Evolutionary conservation across 2,113 vertebrate species (phyloP), one percentile per base, ranked within the genome.

Genomic region (Hippocampus mohnikei): DNA sequence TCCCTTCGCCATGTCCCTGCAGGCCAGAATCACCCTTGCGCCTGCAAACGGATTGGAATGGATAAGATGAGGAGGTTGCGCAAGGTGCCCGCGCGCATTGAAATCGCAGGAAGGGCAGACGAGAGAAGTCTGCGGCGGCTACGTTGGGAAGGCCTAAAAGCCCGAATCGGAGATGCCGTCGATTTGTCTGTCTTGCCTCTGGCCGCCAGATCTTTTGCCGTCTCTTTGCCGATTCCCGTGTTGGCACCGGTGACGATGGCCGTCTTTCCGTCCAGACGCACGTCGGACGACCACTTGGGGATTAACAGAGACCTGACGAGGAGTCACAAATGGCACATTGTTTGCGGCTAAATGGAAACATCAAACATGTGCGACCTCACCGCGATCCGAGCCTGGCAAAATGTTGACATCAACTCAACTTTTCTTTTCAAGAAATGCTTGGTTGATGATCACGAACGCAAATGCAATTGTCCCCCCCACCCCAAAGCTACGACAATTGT

Each of bases 171-270:
- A 70, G 18, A 42, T 16, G 44, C 18, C 50, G 63, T 42, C 48
- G 20, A 63, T 59, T 2, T 60, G 21, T 52, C 5, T 48, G 60
- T 37, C 88, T 83, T 84, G 82, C 91, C 92, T 86, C 91, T 88
- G 52, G 60, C 69, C 1, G 91, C 91, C 52, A 93, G 79, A 67
- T 92, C 91, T 74, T 76, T 90, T 2, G 87, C 92, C 0, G 89
- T 92, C 78, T 92, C 91, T 77, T 93, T 93, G 72, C 92, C 92
- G 70, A 93, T 91, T 66, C 92, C 92, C 5, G 68, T 63, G 72
- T 92, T 93, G 50, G 82, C 89, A 5, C 91, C 91, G 0, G 92
- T 93, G 16, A 93, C 75, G 40, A 93, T 80, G 3, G 88, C 91
- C 0, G 86, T 93, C 77, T 91, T 93, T 55, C 92, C 92, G 18